A percentile compares a stretch with the other conserved stretches of the same genome.
Evolutionary conservation across 2,113 vertebrate genomes (phyloP).

Genomic region (Ageneiosus marmoratus): DNA sequence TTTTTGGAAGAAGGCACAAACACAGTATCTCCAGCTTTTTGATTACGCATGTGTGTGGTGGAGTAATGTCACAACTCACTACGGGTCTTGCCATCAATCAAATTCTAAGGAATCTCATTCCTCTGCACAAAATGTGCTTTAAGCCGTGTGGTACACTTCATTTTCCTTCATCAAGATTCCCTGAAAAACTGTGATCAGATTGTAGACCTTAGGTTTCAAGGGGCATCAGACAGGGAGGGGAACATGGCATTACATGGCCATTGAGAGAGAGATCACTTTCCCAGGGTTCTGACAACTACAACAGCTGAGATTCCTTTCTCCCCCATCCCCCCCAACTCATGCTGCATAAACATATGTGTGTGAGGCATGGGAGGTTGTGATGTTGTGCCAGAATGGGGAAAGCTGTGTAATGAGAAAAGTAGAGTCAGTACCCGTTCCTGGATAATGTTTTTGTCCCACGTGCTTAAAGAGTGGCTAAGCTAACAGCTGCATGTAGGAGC

Average conservation of each 20-base stretch:
- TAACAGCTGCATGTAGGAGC: conserved; percentile 53
- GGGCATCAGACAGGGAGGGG: conserved; percentile 59
- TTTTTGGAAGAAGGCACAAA: not conserved
- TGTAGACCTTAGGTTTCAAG: conserved; percentile 75
- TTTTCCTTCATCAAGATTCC: conserved; percentile 50
- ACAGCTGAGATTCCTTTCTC: conserved; percentile 78
- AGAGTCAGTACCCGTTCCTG: conserved; percentile 55
- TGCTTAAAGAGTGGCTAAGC: conserved; percentile 42
- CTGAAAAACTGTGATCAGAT: conserved; percentile 64
- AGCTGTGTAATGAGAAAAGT: conserved; percentile 70
- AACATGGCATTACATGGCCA: conserved; percentile 53
- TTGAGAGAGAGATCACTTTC: conserved; percentile 75
- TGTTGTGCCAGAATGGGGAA: conserved; percentile 76
- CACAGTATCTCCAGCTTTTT: not conserved
- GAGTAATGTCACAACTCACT: not conserved
- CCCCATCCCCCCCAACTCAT: conserved; percentile 52
- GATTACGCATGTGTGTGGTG: conserved; percentile 6
- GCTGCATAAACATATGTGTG: conserved; percentile 66
- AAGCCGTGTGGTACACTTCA: conserved; percentile 51
- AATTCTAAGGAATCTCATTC: conserved; percentile 51
- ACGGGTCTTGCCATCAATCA: conserved; percentile 53
- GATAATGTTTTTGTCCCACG: conserved; percentile 65
- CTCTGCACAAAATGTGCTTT: conserved; percentile 52
- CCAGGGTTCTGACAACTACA: conserved; percentile 74
- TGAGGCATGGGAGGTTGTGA: conserved; percentile 66